These are phyloP conservation scores for Oreochromis niloticus DNA, from an alignment of 2,113 vertebrate genomes.

Conservation along the genomic window DNA sequence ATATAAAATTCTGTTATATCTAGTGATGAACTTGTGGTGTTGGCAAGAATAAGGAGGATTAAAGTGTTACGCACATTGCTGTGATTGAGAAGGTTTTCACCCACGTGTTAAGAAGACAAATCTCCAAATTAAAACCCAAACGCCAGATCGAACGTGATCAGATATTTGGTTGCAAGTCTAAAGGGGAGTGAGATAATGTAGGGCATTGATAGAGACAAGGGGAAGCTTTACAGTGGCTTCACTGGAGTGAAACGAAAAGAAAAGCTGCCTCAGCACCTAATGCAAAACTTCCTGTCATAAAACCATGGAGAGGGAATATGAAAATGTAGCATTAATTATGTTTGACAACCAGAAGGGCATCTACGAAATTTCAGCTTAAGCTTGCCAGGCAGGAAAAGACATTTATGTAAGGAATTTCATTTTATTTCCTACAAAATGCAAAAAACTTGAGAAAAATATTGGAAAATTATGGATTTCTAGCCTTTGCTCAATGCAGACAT, in stretches of 20 bases:
- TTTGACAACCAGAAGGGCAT: background rate
- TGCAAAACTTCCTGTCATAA: background rate
- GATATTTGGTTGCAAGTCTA: background rate
- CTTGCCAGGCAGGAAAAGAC: background rate
- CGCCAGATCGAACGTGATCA: background rate
- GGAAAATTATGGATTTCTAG: background rate
- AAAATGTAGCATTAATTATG: background rate
- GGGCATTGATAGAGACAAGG: background rate
- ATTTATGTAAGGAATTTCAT: background rate
- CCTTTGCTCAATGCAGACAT: background rate
- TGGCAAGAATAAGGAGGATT: background rate
- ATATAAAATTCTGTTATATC: background rate
- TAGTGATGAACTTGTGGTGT: background rate
- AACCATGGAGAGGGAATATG: background rate
- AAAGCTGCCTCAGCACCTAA: background rate
- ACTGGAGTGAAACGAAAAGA: background rate
- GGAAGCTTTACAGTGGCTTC: background rate
- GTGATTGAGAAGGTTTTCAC: background rate
- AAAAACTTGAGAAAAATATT: background rate
- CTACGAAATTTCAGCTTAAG: background rate
- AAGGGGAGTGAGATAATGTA: background rate
- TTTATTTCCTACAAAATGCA: background rate
- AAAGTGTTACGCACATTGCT: background rate
- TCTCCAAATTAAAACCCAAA: background rate
- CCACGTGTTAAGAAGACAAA: background rate